Evolutionary conservation across 2,888 invertebrate species (phyloP).

Genomic region (Tetragonula carbonaria): DNA sequence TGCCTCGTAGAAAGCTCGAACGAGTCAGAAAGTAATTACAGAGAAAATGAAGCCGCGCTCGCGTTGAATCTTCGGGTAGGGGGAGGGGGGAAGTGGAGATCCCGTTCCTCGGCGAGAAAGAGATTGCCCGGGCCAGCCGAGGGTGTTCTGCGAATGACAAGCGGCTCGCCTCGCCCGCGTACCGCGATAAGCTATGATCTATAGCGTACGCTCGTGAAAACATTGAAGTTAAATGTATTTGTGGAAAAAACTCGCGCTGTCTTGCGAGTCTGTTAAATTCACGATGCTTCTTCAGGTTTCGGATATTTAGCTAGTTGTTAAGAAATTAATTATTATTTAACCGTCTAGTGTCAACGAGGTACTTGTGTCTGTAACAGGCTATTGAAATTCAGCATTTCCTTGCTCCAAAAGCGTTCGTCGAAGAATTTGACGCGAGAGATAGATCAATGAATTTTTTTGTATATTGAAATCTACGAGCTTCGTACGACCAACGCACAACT

Average conservation of each 20-base stretch:
- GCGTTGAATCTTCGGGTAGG: conserved; percentile 45
- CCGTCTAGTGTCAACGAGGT: too few relatives aligned
- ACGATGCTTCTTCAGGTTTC: neutral
- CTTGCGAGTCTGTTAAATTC: neutral
- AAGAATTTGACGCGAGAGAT: neutral
- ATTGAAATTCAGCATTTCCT: neutral
- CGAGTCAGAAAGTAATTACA: conserved; percentile 64
- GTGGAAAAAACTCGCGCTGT: neutral
- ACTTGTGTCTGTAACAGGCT: too few relatives aligned
- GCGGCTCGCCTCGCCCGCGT: neutral
- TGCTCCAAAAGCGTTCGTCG: too few relatives aligned
- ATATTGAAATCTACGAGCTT: too few relatives aligned
- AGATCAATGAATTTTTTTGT: neutral
- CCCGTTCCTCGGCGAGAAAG: conserved; percentile 28
- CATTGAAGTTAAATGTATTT: neutral
- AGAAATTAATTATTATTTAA: too few relatives aligned
- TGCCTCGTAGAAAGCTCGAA: conserved; percentile 56
- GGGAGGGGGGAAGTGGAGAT: conserved; percentile 16
- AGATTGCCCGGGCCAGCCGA: conserved; percentile 47
- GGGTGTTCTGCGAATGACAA: conserved; percentile 57
- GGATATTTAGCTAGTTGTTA: neutral
- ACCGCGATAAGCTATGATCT: conserved; percentile 5
- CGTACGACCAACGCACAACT: too few relatives aligned
- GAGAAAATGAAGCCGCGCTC: conserved; percentile 55
- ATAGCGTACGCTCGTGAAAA: neutral